Base-by-base conservation (phyloP, 2,888 invertebrate species). In the Cryptus viduatorius region DNA sequence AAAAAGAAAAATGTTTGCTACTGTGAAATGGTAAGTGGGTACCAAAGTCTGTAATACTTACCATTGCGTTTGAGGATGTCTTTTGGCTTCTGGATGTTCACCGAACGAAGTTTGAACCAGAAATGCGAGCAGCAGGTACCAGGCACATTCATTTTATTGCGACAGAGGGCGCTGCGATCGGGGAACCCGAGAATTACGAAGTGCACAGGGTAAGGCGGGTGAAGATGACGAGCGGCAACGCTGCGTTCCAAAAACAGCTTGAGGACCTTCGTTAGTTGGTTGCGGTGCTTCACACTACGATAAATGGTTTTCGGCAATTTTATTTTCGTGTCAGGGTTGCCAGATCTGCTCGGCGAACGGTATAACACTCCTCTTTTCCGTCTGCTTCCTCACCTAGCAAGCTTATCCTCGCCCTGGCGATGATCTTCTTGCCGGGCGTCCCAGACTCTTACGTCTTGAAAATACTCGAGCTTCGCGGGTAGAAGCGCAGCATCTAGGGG, bases 101-200 rank as follows among this genome's bases (percentile, higher is more conserved):
- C 96, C 95, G 96, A 96, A 95, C 95, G 96, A 95, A 95, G 96
- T 94, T 95, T 95, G 95, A 95, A 96, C 96, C 96, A 96, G 96
- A 96, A 96, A 96, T 96, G 96, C 96, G 95, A 95, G 95, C 95
- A 95, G 94, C 95, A 94, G 95, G 94, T 95, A 95, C 95, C 95
- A 95, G 94, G 95, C 95, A 94, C 94, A 94, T 95, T 95, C 95
- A 96, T 96, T 96, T 96, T 96, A 96, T 96, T 96, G 95, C 95
- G 95, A 95, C 94, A 96, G 96, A 96, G 96, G 96, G 96, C 96
- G 96, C 96, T 95, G 94, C 92, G 93, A 94, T 94, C 94, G 86
- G 85, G 86, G 88, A 56, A 95, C 95, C 95, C 95, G 95, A 95
- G 95, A 95, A 95, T 95, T 94, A 78, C 73, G 69, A 48, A 72